These are phyloP conservation scores for Drosophila picticornis DNA, from an alignment of 2,888 invertebrate species.

Conservation along the genomic window DNA sequence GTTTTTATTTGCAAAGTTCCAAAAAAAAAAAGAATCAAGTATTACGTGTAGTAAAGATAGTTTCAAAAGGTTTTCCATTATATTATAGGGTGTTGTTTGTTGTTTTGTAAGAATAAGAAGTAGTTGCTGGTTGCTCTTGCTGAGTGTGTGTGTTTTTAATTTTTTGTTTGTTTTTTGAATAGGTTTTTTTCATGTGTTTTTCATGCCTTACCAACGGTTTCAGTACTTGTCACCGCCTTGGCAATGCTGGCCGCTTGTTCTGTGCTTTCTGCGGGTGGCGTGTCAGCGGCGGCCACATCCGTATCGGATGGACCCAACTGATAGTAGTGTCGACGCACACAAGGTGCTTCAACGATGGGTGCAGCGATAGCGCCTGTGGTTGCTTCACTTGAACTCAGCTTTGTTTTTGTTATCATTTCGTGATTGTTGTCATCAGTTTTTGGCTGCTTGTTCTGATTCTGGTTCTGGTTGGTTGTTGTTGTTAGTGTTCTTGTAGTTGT, in stretches of 20 bases:
- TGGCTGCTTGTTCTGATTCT: conserved; percentile 17
- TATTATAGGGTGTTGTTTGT: conserved; percentile 14
- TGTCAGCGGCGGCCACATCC: conserved; percentile 36
- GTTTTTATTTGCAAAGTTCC: conserved; percentile 65
- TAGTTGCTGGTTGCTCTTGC: conserved; percentile 18
- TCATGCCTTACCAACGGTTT: conserved; percentile 71
- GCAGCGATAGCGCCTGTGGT: conserved; percentile 60
- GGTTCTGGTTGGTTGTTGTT: conserved; percentile 40
- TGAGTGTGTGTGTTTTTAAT: conserved; percentile 21
- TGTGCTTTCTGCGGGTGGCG: neutral
- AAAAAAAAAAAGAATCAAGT: conserved; percentile 24
- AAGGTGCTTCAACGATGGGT: conserved; percentile 73
- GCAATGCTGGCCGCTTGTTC: conserved; percentile 36
- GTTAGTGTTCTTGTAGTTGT: conserved; percentile 61
- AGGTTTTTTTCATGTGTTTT: conserved; percentile 16
- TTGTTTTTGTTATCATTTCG: conserved; percentile 76
- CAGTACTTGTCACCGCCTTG: conserved; percentile 58
- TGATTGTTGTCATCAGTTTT: conserved; percentile 26
- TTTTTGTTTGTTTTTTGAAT: conserved; percentile 6
- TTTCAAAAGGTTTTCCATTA: conserved; percentile 19
- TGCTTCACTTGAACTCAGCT: conserved; percentile 72
- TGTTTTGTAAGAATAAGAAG: conserved; percentile 16
- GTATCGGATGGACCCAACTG: conserved; percentile 82
- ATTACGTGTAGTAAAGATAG: conserved; percentile 54
- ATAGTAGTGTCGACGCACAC: conserved; percentile 80